These are phyloP conservation scores for Exaiptasia diaphana DNA, from an alignment of 64 coral and sea anemone species.

Conservation along the genomic window DNA sequence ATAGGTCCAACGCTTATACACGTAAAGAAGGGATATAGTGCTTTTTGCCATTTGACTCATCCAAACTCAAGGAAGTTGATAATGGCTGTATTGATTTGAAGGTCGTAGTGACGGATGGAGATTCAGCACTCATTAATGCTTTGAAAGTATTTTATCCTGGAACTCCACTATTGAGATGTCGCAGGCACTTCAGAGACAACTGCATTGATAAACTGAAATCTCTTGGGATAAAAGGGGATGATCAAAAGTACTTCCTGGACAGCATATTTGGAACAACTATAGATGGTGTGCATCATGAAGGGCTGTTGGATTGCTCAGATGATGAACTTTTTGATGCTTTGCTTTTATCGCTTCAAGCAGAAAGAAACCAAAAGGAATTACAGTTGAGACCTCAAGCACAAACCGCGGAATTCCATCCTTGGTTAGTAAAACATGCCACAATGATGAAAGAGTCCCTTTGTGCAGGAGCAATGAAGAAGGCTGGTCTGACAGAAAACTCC, in stretches of 20 bases:
- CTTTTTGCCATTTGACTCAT: conserved; percentile 59
- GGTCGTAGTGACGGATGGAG: conserved; percentile 50
- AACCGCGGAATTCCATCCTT: conserved; percentile 22
- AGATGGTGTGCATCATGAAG: conserved; percentile 36
- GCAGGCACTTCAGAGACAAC: conserved; percentile 47
- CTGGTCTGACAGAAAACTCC: conserved; percentile 25
- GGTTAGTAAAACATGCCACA: conserved; percentile 34
- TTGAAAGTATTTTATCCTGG: conserved; percentile 57
- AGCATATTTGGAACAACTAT: conserved; percentile 54
- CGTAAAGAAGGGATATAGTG: conserved; percentile 48
- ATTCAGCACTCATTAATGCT: conserved; percentile 52
- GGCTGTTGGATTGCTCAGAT: conserved; percentile 32
- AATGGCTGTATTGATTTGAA: conserved; percentile 47
- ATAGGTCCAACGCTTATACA: conserved; percentile 62
- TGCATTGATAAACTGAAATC: conserved; percentile 24
- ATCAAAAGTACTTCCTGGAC: conserved; percentile 32
- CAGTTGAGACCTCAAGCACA: conserved; percentile 9
- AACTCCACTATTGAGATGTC: conserved; percentile 35
- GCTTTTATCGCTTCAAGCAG: conserved; percentile 40
- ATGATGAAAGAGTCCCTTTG: conserved; percentile 43
- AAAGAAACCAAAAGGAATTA: conserved; percentile 41
- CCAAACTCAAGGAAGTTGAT: conserved; percentile 55
- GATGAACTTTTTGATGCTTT: conserved; percentile 44
- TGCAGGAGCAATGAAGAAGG: conserved; percentile 29
- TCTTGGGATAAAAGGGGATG: conserved; percentile 53